Percentiles rank a stretch among this genome's conserved stretches.
Evolutionary conservation across 2,888 invertebrate species (phyloP).

Genomic region (Dinocampus coccinellae): DNA sequence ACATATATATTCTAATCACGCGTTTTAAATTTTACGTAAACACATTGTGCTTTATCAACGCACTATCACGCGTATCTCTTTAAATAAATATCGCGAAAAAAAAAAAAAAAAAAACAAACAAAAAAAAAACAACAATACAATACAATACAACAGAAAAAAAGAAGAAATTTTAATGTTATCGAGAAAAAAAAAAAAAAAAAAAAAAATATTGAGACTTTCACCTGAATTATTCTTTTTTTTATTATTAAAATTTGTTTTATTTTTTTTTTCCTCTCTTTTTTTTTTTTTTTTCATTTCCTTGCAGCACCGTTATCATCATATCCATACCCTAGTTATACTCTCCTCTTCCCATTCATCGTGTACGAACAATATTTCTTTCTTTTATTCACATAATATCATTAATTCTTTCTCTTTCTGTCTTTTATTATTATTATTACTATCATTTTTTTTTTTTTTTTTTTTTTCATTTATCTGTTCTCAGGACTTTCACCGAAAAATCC

Average conservation of each 20-base stretch:
- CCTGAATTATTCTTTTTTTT: background rate
- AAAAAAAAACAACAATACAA: no score
- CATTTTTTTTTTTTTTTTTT: background rate
- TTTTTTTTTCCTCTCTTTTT: background rate
- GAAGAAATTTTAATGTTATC: background rate
- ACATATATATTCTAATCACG: background rate
- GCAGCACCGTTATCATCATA: no score
- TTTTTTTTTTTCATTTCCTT: background rate
- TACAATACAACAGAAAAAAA: no score
- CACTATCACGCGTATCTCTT: background rate
- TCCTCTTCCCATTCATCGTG: no score
- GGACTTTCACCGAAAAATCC: conserved; percentile 9
- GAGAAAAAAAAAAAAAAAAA: background rate
- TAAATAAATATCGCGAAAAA: background rate
- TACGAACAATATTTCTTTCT: no score
- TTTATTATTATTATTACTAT: background rate
- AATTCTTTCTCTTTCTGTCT: no score
- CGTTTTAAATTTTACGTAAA: background rate
- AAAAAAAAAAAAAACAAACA: background rate
- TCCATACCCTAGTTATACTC: no score
- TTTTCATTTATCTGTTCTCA: background rate
- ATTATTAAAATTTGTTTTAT: background rate
- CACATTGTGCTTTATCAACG: no score
- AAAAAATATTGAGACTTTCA: conserved; percentile 6
- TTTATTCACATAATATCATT: no score